A percentile compares a stretch with the other conserved stretches of the same genome.
phyloP scores from a whole-genome alignment of 2,797 vertebrate species.

The Mionectes olivaceus region DNA sequence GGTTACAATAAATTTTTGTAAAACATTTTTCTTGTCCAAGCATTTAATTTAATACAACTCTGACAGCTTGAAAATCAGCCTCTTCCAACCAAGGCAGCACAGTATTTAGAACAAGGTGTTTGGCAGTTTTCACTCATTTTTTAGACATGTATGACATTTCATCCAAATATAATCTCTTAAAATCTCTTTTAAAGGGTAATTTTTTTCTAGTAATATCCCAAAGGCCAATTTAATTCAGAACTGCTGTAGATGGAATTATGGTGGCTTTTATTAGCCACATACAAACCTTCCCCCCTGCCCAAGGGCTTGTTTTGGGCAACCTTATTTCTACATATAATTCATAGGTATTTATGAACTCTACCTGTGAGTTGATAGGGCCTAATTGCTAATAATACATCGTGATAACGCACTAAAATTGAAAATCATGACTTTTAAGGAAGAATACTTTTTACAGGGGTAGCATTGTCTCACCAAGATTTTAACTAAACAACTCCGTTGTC shows the following conservation, averaged over 20 bases:
- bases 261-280: not conserved
- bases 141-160: not conserved
- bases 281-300: not conserved
- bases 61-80: constrained; percentile 58
- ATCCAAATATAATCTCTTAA: not conserved
- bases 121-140: not conserved
- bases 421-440: not conserved
- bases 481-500: not conserved
- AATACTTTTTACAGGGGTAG: not conserved
- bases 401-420: not conserved
- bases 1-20: constrained; percentile 82
- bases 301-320: not conserved
- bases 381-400: not conserved
- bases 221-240: not conserved
- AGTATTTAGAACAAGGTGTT: constrained; percentile 35
- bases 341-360: constrained; percentile 36
- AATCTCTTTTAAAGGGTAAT: not conserved
- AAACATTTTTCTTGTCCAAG: constrained; percentile 82
- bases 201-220: not conserved
- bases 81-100: constrained; percentile 14
- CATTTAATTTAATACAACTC: constrained; percentile 80
- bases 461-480: not conserved
- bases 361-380: not conserved
- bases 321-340: not conserved
- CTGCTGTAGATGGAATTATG: not conserved